These are phyloP conservation scores for Hyles euphorbiae DNA, from an alignment of 1,140 invertebrate species.

Conservation along the genomic window DNA sequence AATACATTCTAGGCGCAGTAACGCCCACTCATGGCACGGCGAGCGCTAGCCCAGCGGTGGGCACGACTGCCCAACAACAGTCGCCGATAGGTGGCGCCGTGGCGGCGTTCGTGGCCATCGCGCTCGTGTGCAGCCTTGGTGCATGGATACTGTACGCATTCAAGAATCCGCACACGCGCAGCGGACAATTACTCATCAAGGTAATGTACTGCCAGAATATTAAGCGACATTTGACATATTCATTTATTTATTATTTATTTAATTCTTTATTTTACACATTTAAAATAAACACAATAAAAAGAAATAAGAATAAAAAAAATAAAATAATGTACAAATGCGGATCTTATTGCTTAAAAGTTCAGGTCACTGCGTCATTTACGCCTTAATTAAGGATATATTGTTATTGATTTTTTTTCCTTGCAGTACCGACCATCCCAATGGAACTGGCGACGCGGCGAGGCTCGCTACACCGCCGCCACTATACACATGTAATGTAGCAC, in stretches of 20 bases:
- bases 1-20: no score
- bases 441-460: slow-evolving; percentile 91
- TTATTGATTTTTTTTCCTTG: slow-evolving; percentile 27
- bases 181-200: slow-evolving; percentile 97
- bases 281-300: no score
- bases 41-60: no score
- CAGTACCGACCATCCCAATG: slow-evolving; percentile 96
- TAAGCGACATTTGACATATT: no score
- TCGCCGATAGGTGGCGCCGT: slow-evolving; percentile 78
- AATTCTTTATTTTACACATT: no score
- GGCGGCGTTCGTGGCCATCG: slow-evolving; percentile 79
- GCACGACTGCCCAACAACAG: slow-evolving; percentile 8
- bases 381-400: no score
- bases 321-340: not conserved
- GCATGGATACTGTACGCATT: slow-evolving; percentile 95
- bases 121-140: slow-evolving; percentile 77
- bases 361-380: no score
- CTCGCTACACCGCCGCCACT: slow-evolving; percentile 93
- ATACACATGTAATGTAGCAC: slow-evolving; percentile 90
- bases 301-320: not conserved
- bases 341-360: no score
- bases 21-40: no score
- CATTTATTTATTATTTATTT: no score
- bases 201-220: slow-evolving; percentile 76
- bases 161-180: slow-evolving; percentile 94